Conservation (phyloP, 2,113 vertebrate genomes). For the Morphnarchus princeps region DNA sequence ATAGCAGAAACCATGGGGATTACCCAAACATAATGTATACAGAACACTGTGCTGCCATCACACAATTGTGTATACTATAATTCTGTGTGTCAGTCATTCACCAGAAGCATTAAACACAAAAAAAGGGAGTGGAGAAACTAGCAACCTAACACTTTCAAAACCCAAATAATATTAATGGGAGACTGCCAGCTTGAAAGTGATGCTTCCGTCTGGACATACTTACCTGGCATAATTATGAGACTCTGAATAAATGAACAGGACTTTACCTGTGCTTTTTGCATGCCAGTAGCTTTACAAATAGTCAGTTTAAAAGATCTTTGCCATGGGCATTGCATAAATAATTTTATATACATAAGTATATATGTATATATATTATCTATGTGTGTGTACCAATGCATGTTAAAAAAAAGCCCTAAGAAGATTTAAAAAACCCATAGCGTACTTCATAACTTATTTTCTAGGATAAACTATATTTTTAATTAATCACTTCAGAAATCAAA, state of each 20-base stretch:
- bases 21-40: neutral
- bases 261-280: neutral
- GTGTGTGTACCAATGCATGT: neutral
- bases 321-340: slow-evolving; percentile 26
- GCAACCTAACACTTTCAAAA: neutral
- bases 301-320: slow-evolving; percentile 48
- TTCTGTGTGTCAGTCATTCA: neutral
- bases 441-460: neutral
- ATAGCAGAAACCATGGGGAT: neutral
- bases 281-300: slow-evolving; percentile 6
- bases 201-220: neutral
- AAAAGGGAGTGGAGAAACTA: neutral
- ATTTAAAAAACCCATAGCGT: neutral
- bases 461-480: neutral
- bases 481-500: slow-evolving; percentile 18
- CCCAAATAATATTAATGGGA: neutral
- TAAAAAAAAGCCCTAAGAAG: slow-evolving; percentile 9
- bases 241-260: neutral
- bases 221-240: neutral
- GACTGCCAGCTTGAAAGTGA: neutral
- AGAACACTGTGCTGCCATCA: neutral
- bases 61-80: neutral
- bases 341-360: slow-evolving; percentile 27
- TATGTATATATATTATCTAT: slow-evolving; percentile 32
- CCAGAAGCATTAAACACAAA: neutral